A percentile compares a stretch with the other conserved stretches of the same genome.
These are phyloP conservation scores for Okapia johnstoni DNA, from an alignment of 2,113 vertebrate species.

Conservation along the genomic window DNA sequence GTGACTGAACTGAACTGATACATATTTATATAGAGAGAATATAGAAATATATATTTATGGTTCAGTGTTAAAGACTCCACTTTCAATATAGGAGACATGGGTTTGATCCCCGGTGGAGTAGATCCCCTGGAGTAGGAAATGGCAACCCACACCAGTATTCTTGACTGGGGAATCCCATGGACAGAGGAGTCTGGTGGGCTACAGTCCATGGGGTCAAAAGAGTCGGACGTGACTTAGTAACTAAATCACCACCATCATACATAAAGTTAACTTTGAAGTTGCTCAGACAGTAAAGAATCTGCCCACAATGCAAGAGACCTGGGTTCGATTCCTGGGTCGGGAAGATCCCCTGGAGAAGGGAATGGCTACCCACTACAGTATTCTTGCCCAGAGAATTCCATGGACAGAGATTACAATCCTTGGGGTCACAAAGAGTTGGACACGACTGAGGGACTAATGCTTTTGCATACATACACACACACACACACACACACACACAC, in stretches of 20 bases:
- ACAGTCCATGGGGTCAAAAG: neutral
- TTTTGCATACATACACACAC: neutral
- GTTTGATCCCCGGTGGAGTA: neutral
- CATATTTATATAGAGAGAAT: neutral
- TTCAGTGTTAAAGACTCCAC: neutral
- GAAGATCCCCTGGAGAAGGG: neutral
- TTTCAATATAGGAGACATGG: neutral
- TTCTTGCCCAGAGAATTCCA: neutral
- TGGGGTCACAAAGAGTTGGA: neutral
- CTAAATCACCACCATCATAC: neutral
- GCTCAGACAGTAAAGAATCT: neutral
- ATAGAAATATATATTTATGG: neutral
- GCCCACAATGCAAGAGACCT: neutral
- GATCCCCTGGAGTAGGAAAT: neutral
- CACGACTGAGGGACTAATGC: neutral
- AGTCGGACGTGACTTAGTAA: neutral
- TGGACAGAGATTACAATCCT: neutral
- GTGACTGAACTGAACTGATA: neutral
- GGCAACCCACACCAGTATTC: neutral
- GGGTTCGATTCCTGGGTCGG: neutral
- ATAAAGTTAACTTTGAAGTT: neutral
- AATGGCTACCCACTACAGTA: neutral
- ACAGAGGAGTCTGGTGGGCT: neutral
- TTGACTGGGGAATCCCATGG: neutral
- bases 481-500: neutral